phyloP scores from a whole-genome alignment of 2,797 vertebrate species.

The Anguilla anguilla region DNA sequence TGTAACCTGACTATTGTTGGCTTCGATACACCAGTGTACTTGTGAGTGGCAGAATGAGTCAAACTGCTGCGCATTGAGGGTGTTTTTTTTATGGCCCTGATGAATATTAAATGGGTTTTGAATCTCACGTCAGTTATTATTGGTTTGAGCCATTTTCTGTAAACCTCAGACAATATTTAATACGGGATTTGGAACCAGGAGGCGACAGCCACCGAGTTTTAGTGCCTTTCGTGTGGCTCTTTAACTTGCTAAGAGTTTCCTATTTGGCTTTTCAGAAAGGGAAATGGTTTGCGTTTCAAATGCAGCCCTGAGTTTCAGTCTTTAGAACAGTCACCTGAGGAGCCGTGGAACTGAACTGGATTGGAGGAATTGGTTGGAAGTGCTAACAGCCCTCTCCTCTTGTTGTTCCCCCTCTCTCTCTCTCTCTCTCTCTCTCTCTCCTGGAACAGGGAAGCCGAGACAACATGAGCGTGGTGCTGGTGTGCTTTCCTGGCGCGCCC shows the following conservation, averaged over 20 bases:
- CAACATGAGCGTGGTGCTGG: slow-evolving; percentile 99
- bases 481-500: slow-evolving; percentile 95
- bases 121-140: background rate
- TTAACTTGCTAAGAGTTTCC: background rate
- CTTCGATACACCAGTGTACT: background rate
- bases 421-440: slow-evolving; percentile 4
- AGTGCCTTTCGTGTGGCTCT: background rate
- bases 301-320: background rate
- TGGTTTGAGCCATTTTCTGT: background rate
- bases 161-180: background rate
- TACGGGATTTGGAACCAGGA: background rate
- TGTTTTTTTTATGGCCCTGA: too few relatives aligned
- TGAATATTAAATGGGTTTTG: background rate
- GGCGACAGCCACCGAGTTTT: background rate
- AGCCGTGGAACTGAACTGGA: background rate
- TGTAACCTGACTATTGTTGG: background rate
- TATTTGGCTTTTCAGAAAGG: background rate
- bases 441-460: slow-evolving; percentile 92
- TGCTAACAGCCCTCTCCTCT: background rate
- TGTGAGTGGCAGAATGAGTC: background rate
- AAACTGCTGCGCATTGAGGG: background rate
- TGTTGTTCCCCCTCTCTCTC: background rate
- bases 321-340: background rate
- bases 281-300: background rate
- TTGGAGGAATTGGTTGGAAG: background rate